Evolutionary conservation across 1,140 invertebrate genomes (phyloP).

Genomic region (Micrasema longulum): DNA sequence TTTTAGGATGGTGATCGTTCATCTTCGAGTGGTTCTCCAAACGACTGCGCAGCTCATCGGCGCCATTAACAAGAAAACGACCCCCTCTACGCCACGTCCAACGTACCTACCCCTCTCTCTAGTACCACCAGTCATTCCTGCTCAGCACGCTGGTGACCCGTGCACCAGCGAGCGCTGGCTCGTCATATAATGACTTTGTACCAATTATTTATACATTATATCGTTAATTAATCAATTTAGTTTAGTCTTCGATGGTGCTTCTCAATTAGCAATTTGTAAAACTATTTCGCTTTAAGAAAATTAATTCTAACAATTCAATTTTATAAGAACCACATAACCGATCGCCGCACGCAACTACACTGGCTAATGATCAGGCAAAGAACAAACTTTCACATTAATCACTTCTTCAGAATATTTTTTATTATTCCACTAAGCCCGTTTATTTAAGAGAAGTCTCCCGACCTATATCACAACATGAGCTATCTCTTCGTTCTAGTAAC

Average conservation of each 20-base stretch:
- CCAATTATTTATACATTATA: slow-evolving; percentile 32
- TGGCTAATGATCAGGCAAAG: too few species aligned
- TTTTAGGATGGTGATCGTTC: slow-evolving; percentile 51
- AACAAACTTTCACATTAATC: too few species aligned
- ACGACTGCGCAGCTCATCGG: slow-evolving; percentile 37
- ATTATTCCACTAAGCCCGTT: too few species aligned
- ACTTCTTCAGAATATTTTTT: too few species aligned
- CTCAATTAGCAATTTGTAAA: background rate
- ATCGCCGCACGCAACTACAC: too few species aligned
- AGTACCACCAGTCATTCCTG: background rate
- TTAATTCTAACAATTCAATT: too few species aligned
- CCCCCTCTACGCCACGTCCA: slow-evolving; percentile 38
- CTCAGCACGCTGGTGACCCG: background rate
- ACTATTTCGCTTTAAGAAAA: background rate
- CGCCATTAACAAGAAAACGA: slow-evolving; percentile 7
- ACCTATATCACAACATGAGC: too few species aligned
- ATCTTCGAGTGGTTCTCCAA: slow-evolving; percentile 52
- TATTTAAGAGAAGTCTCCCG: too few species aligned
- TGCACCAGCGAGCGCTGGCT: background rate
- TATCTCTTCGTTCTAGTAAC: too few species aligned
- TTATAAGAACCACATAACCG: too few species aligned
- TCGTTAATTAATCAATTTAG: slow-evolving; percentile 2
- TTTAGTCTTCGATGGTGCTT: slow-evolving; percentile 21
- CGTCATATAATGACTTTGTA: slow-evolving; percentile 4
- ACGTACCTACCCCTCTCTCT: slow-evolving; percentile 25